Evolutionary conservation across 2,888 invertebrate species (phyloP).

Genomic region (Lasioglossum lativentre): DNA sequence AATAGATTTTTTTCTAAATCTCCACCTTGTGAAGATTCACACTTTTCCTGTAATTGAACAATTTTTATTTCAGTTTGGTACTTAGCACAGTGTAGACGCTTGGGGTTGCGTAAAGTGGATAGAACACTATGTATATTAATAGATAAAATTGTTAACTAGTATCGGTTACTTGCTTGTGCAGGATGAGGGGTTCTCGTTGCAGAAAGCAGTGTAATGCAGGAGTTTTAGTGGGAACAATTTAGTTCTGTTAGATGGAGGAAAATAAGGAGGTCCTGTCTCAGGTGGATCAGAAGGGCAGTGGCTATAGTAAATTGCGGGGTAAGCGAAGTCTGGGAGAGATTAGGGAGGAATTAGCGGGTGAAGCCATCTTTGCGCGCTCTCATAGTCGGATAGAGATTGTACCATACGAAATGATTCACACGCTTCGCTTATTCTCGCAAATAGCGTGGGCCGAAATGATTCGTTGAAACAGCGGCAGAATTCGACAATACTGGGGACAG

Average conservation of each 20-base stretch:
- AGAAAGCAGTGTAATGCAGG: slow-evolving; percentile 44
- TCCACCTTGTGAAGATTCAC: background rate
- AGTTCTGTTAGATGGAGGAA: background rate
- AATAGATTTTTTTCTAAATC: too few species aligned
- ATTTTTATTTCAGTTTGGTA: background rate
- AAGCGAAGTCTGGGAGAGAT: background rate
- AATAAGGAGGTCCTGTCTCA: background rate
- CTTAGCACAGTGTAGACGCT: background rate
- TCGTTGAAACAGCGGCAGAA: background rate
- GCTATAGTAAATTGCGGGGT: background rate
- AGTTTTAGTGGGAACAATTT: background rate
- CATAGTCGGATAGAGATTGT: background rate
- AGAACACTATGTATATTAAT: background rate
- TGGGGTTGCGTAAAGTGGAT: background rate
- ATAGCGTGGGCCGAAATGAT: slow-evolving; percentile 24
- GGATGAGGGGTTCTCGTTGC: slow-evolving; percentile 7
- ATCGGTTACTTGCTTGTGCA: slow-evolving; percentile 30
- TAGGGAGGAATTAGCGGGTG: background rate
- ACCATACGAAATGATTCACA: slow-evolving; percentile 15
- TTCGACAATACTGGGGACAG: background rate
- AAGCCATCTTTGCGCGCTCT: background rate
- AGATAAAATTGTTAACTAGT: slow-evolving; percentile 1
- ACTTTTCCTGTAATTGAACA: background rate
- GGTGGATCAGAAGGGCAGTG: background rate
- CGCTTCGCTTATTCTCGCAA: slow-evolving; percentile 26